A percentile compares a stretch with the other conserved stretches of the same genome.
Conservation (phyloP, 2,888 invertebrate genomes). For the Ichneumoninae sp. region DNA sequence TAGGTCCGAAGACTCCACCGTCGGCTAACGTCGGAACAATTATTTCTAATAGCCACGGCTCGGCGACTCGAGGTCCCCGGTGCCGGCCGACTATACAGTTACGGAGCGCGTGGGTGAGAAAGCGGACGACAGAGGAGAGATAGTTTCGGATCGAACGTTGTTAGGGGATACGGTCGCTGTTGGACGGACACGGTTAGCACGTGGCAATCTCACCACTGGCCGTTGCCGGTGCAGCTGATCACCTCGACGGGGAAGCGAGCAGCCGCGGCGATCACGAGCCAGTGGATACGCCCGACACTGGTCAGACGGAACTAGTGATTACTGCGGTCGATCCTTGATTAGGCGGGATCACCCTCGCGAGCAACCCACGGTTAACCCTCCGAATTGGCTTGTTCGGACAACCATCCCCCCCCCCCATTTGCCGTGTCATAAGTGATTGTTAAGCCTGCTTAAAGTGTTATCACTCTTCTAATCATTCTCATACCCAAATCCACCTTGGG, state of each 20-base stretch:
- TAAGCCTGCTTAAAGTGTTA: slow-evolving; percentile 40
- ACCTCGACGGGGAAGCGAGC: slow-evolving; percentile 40
- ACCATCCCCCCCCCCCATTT: slow-evolving; percentile 5
- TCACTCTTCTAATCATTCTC: neutral
- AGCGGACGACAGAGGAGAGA: slow-evolving; percentile 18
- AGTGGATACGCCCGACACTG: slow-evolving; percentile 56
- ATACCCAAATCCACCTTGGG: too few relatives aligned
- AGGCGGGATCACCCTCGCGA: slow-evolving; percentile 52
- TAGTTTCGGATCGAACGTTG: slow-evolving; percentile 47
- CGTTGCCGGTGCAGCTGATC: slow-evolving; percentile 41
- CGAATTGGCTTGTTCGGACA: neutral
- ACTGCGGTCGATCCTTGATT: slow-evolving; percentile 65
- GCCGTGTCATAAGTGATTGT: slow-evolving; percentile 46
- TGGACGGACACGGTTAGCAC: slow-evolving; percentile 54
- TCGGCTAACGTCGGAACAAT: slow-evolving; percentile 43
- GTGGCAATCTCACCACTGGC: slow-evolving; percentile 37
- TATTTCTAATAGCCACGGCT: slow-evolving; percentile 39
- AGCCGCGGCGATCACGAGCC: slow-evolving; percentile 21
- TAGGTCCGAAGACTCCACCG: slow-evolving; percentile 3
- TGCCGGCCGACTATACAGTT: slow-evolving; percentile 3
- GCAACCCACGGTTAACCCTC: slow-evolving; percentile 31
- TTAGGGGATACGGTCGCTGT: slow-evolving; percentile 54
- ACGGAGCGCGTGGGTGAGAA: slow-evolving; percentile 1
- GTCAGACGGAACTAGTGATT: slow-evolving; percentile 61
- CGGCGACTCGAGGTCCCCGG: slow-evolving; percentile 37